A percentile compares a stretch with the other conserved stretches of the same genome.
phyloP scores from a whole-genome alignment of 2,797 vertebrate species.

The Pseudochirops cupreus region DNA sequence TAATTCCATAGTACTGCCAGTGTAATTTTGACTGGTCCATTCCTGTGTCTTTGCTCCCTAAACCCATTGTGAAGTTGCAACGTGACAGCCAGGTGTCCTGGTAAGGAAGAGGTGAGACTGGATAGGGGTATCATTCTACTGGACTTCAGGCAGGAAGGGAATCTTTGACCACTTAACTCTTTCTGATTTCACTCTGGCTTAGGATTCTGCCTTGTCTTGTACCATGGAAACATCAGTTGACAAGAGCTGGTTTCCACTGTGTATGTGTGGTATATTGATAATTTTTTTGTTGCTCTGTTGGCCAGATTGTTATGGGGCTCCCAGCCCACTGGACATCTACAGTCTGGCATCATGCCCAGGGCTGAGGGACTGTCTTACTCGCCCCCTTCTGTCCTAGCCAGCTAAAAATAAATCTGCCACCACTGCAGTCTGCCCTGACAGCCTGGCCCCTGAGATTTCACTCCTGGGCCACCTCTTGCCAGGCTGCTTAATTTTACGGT shows the following conservation, averaged over 20 bases:
- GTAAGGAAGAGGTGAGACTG: not conserved
- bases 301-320: slow-evolving; percentile 15
- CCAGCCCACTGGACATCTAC: slow-evolving; percentile 22
- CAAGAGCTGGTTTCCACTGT: no score
- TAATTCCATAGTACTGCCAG: not conserved
- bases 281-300: slow-evolving; percentile 18
- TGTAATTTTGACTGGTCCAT: not conserved
- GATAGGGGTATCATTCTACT: not conserved
- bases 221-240: not conserved
- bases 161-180: not conserved
- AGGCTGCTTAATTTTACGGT: not conserved
- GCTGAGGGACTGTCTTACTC: slow-evolving; percentile 35
- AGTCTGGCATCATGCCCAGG: slow-evolving; percentile 51
- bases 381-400: slow-evolving; percentile 51
- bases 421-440: slow-evolving; percentile 3
- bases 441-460: not conserved
- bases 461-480: slow-evolving; percentile 39
- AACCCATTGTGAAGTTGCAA: not conserved
- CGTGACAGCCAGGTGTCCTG: not conserved
- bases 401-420: slow-evolving; percentile 69
- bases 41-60: not conserved
- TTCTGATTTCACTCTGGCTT: not conserved
- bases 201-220: not conserved
- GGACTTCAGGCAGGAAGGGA: slow-evolving; percentile 11
- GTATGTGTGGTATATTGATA: not conserved